Base-by-base conservation (phyloP, 2,888 invertebrate genomes). In the Pogonocherus hispidulus region DNA sequence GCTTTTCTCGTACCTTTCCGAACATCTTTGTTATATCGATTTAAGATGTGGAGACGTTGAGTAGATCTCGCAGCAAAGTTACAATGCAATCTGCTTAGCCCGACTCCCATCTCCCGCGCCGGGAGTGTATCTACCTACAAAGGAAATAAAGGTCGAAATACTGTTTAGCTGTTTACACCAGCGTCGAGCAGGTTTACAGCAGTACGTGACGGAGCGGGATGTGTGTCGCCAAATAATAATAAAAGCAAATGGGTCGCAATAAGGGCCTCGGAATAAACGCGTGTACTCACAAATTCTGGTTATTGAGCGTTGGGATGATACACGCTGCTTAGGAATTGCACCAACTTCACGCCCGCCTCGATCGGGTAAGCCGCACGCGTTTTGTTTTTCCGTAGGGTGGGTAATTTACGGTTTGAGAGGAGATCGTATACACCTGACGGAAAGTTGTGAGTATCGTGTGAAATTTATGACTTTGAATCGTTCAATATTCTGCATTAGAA, bases 161-260 rank as follows among this genome's bases (percentile, higher is more conserved):
- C 9, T 19, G 35, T 55, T 37, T 55, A 55, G 37, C 9, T 19
- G 35, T 55, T 37, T 55, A 55, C 55, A 55, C 19, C 35, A 35
- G 35, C 55, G 35, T n/a, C 52, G 32, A 55, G 20, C 11, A 35
- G 20, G 55, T 55, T 55, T 55, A 55, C 55, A 37, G 37, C 18
- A 55, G 55, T 55, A 55, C 55, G 55, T 55, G 55, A 55, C 55
- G 20, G 35, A 55, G 37, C n/a, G 37, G 18, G 35, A 55, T 37
- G 20, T 55, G 35, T 55, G 55, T 55, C 32, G 35, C 18, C 55
- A 35, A 55, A 55, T 55, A 55, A 55, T 55, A 55, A 55, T 55
- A 55, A 55, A 55, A 55, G 37, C 37, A 55, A 55, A 55, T 37
- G 37, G 37, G 19, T 37, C 37, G 55, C 55, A 55, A 55, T 55